Evolutionary conservation across 2,113 vertebrate genomes (phyloP), one percentile per base, ranked within the genome.

Genomic region (Dunckerocampus dactyliophorus): DNA sequence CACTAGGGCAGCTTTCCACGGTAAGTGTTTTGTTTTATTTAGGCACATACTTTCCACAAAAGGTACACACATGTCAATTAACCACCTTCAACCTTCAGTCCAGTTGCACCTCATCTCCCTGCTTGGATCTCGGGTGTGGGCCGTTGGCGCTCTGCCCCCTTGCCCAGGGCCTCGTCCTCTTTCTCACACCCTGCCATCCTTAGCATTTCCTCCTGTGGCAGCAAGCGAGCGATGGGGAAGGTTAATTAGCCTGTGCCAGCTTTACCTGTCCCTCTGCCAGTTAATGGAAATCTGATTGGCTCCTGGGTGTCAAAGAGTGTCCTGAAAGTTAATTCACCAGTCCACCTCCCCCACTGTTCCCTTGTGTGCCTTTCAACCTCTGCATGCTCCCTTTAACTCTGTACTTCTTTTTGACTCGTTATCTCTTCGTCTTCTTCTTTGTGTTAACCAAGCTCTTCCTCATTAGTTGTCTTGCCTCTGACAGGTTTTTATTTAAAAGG

Each of bases 201-300:
- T 39, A 52, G 52, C 59, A 65, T 67, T 63, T 75, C 74, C 74
- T 74, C 77, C 64, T 65, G 73, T 76, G 75, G 82, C 83, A 84
- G 83, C 76, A 69, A 77, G 77, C 76, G 79, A 85, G 82, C 82
- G 81, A 83, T 43, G 39, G 39, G 39, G 39, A 82, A 90, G 90
- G 90, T 89, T 90, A 91, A 90, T 92, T 91, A 89, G 86, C 87
- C 80, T 80, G 88, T 82, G 84, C 87, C 86, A 85, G 84, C 87
- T 86, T 88, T 79, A 85, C 82, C 88, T 78, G 73, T 89, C 87
- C 90, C 87, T 88, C 79, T 84, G 84, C 85, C 85, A 86, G 85
- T 91, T 91, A 90, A 92, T 89, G 88, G 88, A 90, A 89, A 90
- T 88, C 88, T 89, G 88, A 92, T 92, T 90, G 88, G 87, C 85